A percentile compares a stretch with the other conserved stretches of the same genome.
phyloP scores from a whole-genome alignment of 1,140 invertebrate species.

The Conus betulinus region DNA sequence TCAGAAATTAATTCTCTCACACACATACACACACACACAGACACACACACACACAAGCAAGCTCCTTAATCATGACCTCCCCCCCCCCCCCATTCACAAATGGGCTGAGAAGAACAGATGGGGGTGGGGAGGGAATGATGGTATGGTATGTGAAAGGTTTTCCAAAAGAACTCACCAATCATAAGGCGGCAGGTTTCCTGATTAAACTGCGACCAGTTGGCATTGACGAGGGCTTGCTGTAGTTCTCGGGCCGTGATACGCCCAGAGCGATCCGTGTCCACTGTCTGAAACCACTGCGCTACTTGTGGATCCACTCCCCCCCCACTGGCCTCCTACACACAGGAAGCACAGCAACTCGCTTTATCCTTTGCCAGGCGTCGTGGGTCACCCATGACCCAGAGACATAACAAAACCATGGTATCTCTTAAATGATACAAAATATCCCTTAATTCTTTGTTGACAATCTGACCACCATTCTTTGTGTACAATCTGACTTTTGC shows the following conservation, averaged over 20 bases:
- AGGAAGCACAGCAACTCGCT: too few species aligned
- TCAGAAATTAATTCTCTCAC: not conserved
- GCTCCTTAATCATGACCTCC: not conserved
- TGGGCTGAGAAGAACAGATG: too few species aligned
- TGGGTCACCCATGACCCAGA: too few species aligned
- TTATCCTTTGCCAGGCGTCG: too few species aligned
- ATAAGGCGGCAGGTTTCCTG: constrained; percentile 90
- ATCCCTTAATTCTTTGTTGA: too few species aligned
- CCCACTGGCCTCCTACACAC: constrained; percentile 28
- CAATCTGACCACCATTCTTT: too few species aligned
- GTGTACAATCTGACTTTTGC: too few species aligned
- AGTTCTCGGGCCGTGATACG: constrained; percentile 87
- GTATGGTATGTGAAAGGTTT: not conserved
- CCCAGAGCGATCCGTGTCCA: constrained; percentile 89
- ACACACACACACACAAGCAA: too few species aligned
- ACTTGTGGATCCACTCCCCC: constrained; percentile 66
- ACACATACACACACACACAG: too few species aligned
- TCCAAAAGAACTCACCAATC: constrained; percentile 82
- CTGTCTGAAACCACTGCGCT: constrained; percentile 87
- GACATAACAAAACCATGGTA: too few species aligned
- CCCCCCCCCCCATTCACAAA: too few species aligned
- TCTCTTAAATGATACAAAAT: too few species aligned
- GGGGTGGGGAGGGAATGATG: not conserved
- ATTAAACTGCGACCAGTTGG: constrained; percentile 90
- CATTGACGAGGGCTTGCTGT: constrained; percentile 89